Evolutionary conservation across 2,113 vertebrate species (phyloP), one percentile per base, ranked within the genome.

Genomic region (Pseudopodoces humilis): DNA sequence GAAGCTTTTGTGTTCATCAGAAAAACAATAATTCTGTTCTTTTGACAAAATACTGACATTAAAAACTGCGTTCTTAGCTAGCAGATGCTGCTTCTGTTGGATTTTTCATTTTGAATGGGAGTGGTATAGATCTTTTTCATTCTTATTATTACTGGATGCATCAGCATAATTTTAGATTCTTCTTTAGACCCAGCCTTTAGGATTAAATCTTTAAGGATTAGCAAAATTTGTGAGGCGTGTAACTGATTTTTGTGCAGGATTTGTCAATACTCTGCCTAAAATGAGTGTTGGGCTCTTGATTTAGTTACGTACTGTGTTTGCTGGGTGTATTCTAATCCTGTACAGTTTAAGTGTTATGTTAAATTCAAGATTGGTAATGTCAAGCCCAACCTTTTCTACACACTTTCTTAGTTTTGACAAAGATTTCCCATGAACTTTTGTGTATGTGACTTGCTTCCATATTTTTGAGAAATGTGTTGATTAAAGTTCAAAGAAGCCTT

Each of bases 281-380:
- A 74, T 50, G 23, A 50, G 0, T 17, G 11, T 18, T 74, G 39
- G 19, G 18, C 23, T 53, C 30, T 60, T 41, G 24, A 44, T 84
- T 63, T 37, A 86, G 24, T 55, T 86, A 13, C 0, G 0, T 56
- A 11, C 1, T 0, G 0, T 75, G 19, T 84, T 88, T 59, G 11
- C 67, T 58, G 50, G 10, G 25, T 76, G 21, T 71, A 35, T 67
- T 82, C 41, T 89, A 49, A 62, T 64, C 18, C 21, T 0, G 0
- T 62, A 11, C 43, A 37, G 25, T 41, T 43, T 58, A 78, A 86
- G 74, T 44, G 9, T 80, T 6, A 0, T 56, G 15, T 59, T 52
- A 37, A 65, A 78, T 6, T 65, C 21, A 53, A n/a, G 56, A 72
- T 72, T 55, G 30, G 62, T n/a, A 30, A 75, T 16, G 13, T 64